phyloP scores from a whole-genome alignment of 1,140 invertebrate species.

The Choristoneura fumiferana region DNA sequence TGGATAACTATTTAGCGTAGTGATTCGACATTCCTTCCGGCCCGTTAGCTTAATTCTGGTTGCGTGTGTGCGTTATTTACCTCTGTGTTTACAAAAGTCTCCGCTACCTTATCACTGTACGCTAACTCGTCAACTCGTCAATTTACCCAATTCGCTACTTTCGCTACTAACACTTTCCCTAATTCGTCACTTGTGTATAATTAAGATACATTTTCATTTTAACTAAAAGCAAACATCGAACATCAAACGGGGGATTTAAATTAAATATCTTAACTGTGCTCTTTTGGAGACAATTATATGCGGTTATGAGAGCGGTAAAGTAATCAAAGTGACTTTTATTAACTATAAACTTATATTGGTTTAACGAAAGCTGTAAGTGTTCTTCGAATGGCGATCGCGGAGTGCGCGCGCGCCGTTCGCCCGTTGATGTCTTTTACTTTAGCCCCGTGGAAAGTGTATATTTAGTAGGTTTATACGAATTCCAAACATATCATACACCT shows the following conservation, averaged over 20 bases:
- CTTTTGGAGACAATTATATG: too few relatives aligned
- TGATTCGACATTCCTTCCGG: not conserved
- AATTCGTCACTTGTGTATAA: not conserved
- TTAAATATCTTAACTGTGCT: too few relatives aligned
- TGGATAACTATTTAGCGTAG: conserved; percentile 8
- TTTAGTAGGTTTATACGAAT: conserved; percentile 7
- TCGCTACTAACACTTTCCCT: conserved; percentile 18
- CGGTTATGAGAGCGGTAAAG: not conserved
- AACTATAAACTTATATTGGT: conserved; percentile 15
- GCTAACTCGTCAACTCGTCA: not conserved
- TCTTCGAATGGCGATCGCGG: not conserved
- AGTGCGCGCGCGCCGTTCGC: conserved; percentile 23
- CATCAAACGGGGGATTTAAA: too few relatives aligned
- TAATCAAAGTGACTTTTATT: conserved; percentile 9
- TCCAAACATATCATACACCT: not conserved
- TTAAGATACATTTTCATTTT: too few relatives aligned
- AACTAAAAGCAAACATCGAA: too few relatives aligned
- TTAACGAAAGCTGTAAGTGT: conserved; percentile 5
- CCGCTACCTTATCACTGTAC: not conserved
- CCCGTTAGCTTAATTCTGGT: conserved; percentile 1
- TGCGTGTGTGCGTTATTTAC: not conserved
- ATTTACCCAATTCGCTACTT: conserved; percentile 12
- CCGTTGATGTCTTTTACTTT: conserved; percentile 75
- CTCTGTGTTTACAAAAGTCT: conserved; percentile 5
- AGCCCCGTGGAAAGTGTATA: conserved; percentile 21